Conservation (phyloP, 2,888 invertebrate genomes). For the Callosobruchus maculatus region DNA sequence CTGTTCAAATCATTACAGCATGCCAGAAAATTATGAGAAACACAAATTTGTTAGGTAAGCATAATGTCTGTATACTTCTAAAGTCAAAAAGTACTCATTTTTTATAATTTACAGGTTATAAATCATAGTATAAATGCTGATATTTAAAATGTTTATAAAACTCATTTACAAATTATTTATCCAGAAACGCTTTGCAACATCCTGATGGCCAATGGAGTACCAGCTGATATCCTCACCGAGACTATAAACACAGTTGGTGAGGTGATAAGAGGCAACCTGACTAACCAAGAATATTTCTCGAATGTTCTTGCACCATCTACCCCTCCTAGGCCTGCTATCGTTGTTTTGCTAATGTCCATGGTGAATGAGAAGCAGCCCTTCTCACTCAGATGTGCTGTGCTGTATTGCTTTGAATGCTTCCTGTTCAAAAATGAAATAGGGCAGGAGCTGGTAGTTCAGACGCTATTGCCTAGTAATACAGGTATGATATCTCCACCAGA, state of each 20-base stretch:
- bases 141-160: background rate
- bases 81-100: too few species aligned
- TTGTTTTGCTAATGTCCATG: constrained; percentile 96
- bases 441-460: constrained; percentile 85
- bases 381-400: constrained; percentile 80
- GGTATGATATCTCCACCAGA: constrained; percentile 40
- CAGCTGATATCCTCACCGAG: constrained; percentile 93
- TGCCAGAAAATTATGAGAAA: constrained; percentile 89
- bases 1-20: constrained; percentile 70
- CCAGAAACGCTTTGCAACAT: constrained; percentile 81
- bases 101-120: too few species aligned
- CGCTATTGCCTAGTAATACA: constrained; percentile 81
- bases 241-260: constrained; percentile 92
- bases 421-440: constrained; percentile 88
- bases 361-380: constrained; percentile 97
- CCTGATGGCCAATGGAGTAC: constrained; percentile 93
- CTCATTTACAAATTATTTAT: background rate
- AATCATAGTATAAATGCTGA: background rate
- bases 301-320: constrained; percentile 88
- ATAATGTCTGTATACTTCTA: too few species aligned
- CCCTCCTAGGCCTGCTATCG: constrained; percentile 90
- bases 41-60: constrained; percentile 59
- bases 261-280: constrained; percentile 83
- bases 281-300: constrained; percentile 89
- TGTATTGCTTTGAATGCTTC: constrained; percentile 97